Evolutionary conservation across 1,140 invertebrate genomes (phyloP), one percentile per base, ranked within the genome.

Genomic region (Drosophila repleta): DNA sequence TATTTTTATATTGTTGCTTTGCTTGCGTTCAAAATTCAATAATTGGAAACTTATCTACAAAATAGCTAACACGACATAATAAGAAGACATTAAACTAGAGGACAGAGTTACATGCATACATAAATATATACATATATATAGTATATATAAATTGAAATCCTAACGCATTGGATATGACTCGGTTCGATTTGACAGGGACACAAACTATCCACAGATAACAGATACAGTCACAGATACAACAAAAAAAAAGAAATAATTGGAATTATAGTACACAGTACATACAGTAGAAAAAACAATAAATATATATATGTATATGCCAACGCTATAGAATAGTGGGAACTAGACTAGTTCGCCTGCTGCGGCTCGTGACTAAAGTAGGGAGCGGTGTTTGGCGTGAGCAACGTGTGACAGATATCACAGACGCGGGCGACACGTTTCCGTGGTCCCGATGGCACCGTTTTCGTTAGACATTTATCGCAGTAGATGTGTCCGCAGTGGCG

Each of bases 351-450:
- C 69, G 94, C 94, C 90, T 95, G 95, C 46, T 78, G 73, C 82
- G 96, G 95, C 91, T 97, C 96, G 63, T 95, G 96, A 92, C 97
- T 98, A 93, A 99, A 99, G 93, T 98, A 99, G 43, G 98, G 98
- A 76, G 97, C 97, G 45, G 97, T 96, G 92, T 98, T 95, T 88
- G 96, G 96, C 79, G 97, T 97, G 81, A 99, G 95, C 76, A 99
- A 94, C 29, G 98, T 99, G 93, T 99, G 97, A 93, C 98, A 99
- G 58, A 99, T 97, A 93, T 97, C 95, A 94, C 98, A 99, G 60
- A 99, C 98, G 92, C 96, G 95, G 48, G 97, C 96, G 49, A 95
- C 94, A 79, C 96, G 94, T 74, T 95, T 94, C 79, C 97, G 96
- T 60, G 97, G 97, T 55, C 98, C 98, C 85, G 96, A 96, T 70